phyloP scores from a whole-genome alignment of 2,113 vertebrate genomes.

The Ursus arctos region DNA sequence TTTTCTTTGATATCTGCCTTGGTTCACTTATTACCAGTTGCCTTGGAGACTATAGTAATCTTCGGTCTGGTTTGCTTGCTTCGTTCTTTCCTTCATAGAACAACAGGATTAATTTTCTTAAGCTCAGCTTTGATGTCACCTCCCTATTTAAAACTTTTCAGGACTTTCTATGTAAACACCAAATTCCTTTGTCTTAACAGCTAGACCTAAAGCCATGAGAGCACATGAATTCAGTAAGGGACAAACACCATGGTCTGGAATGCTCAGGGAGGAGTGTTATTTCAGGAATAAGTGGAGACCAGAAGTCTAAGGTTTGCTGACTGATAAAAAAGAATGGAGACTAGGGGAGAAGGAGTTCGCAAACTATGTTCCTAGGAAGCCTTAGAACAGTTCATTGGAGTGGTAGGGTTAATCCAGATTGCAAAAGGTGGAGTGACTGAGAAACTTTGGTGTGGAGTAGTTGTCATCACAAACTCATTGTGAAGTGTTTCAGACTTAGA shows the following conservation, averaged over 20 bases:
- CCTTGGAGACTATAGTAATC: not conserved
- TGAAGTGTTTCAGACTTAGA: slow-evolving; percentile 38
- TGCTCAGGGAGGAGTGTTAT: not conserved
- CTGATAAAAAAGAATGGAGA: not conserved
- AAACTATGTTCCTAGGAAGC: not conserved
- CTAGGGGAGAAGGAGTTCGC: not conserved
- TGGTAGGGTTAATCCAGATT: not conserved
- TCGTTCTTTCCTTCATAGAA: slow-evolving; percentile 42
- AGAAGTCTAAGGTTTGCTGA: not conserved
- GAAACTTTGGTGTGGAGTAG: not conserved
- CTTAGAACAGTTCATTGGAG: not conserved
- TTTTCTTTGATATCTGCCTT: slow-evolving; percentile 1
- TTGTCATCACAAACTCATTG: slow-evolving; percentile 54
- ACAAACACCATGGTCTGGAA: not conserved
- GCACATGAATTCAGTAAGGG: slow-evolving; percentile 3
- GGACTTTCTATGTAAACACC: not conserved
- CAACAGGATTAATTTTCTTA: slow-evolving; percentile 38
- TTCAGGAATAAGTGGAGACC: slow-evolving; percentile 46
- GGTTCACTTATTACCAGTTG: slow-evolving; percentile 22
- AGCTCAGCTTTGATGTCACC: not conserved
- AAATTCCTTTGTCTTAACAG: slow-evolving; percentile 15
- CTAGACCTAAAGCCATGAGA: not conserved
- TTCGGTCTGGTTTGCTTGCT: not conserved
- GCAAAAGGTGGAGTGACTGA: not conserved
- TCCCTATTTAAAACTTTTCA: not conserved